Evolutionary conservation across 2,888 invertebrate genomes (phyloP), one percentile per base, ranked within the genome.

Genomic region (Blomia tropicalis): DNA sequence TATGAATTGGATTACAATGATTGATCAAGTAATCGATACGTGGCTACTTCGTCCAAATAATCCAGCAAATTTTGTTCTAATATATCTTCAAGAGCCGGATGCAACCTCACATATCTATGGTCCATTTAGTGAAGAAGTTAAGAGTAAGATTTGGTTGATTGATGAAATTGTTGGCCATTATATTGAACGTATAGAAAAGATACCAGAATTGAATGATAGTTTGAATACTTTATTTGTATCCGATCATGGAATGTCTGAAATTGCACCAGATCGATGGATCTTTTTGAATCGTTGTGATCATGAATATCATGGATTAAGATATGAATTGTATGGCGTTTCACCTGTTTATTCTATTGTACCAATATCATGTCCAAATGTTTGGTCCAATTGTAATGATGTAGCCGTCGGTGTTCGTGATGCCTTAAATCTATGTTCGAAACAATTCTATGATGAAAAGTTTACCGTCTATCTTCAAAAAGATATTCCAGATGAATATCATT

Each of bases 21-120:
- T 83, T 19, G 81, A 83, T 66, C 77, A 72, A 1, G 77, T 78
- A 1, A 73, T 83, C 30, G 73, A 76, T 0, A 14, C 5, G n/a
- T 83, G 83, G 83, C 76, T 82, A 58, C 73, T 71, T 19, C 70
- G 82, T 72, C 73, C 75, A 3, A 69, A 70, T 17, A 77, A 76
- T 60, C 83, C 83, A 11, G 81, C 82, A 0, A 84, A 85, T 74
- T 74, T 85, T 59, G 79, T 82, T 1, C 75, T 82, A 73, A 62
- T 83, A 44, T 85, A 85, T 70, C 79, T 82, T 69, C 81, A 83
- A 68, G 81, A 84, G 69, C 85, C 85, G 0, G 85, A 85, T 72
- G 73, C 76, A 1, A 65, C 68, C 63, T 81, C 80, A 0, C 85
- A 85, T 72, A 71, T 69, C 0, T 78, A 75, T 70, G 84, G 82